A percentile compares a stretch with the other conserved stretches of the same genome.
These are phyloP conservation scores for Lithosia quadra DNA, from an alignment of 2,888 invertebrate species.

Conservation along the genomic window DNA sequence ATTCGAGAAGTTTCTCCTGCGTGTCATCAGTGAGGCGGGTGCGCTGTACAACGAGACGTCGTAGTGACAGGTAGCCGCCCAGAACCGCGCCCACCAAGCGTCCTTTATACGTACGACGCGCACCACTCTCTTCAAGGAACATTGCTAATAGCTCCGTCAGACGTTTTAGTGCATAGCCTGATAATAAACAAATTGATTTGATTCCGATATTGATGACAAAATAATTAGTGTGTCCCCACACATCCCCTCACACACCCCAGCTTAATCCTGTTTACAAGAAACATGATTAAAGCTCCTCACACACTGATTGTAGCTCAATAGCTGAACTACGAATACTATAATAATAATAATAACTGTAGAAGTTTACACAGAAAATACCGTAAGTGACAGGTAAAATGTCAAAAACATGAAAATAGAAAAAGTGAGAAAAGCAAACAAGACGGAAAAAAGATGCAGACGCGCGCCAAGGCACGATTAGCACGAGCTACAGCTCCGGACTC, in stretches of 20 bases:
- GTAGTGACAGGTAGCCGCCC: constrained; percentile 96
- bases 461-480: no score
- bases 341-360: no score
- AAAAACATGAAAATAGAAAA: no score
- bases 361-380: no score
- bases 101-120: constrained; percentile 96
- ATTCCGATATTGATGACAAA: background rate
- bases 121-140: constrained; percentile 95
- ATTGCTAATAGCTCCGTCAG: constrained; percentile 95
- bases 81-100: constrained; percentile 95
- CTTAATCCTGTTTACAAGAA: no score
- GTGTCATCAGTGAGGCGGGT: constrained; percentile 98
- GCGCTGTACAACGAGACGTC: constrained; percentile 96
- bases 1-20: constrained; percentile 96
- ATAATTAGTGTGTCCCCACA: background rate
- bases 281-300: no score
- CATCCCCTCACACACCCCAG: no score
- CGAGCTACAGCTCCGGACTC: no score
- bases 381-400: no score
- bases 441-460: no score
- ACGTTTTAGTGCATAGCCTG: constrained; percentile 95
- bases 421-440: no score
- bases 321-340: background rate
- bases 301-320: no score
- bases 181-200: background rate